Conservation (phyloP, 2,797 vertebrate genomes). For the Carcharodon carcharias region DNA sequence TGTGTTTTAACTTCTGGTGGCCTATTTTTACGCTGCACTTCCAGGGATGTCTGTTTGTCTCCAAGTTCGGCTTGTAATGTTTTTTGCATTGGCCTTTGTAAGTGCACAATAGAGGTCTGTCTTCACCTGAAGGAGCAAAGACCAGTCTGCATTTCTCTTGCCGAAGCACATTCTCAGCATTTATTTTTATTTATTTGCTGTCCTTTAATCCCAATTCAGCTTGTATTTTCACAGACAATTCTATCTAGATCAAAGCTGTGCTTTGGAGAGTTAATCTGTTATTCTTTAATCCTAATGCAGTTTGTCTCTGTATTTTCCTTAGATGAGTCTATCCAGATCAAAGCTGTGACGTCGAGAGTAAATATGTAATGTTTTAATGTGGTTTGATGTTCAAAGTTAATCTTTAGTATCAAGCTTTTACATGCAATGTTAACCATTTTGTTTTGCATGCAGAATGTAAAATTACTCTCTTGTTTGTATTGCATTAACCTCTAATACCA, state of each 20-base stretch:
- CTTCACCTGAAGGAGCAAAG: background rate
- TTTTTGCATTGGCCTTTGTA: background rate
- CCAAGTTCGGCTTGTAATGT: background rate
- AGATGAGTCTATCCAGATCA: no score
- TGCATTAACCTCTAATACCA: background rate
- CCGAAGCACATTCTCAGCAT: background rate
- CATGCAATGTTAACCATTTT: background rate
- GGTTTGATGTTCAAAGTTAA: background rate
- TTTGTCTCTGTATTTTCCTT: background rate
- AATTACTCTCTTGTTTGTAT: background rate
- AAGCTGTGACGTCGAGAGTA: background rate
- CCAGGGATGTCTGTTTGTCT: background rate
- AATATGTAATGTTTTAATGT: background rate
- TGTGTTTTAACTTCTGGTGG: background rate
- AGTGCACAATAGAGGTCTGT: background rate
- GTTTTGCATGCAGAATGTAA: background rate
- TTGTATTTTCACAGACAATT: background rate
- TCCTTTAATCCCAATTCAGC: background rate
- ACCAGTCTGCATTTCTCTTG: background rate
- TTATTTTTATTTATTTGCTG: background rate
- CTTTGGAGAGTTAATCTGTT: background rate
- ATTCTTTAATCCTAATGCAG: background rate
- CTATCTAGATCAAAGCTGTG: no score
- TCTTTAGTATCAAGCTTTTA: background rate
- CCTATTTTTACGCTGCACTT: background rate